Base-by-base conservation (phyloP, 2,113 vertebrate species). In the Sinosuthora webbiana region DNA sequence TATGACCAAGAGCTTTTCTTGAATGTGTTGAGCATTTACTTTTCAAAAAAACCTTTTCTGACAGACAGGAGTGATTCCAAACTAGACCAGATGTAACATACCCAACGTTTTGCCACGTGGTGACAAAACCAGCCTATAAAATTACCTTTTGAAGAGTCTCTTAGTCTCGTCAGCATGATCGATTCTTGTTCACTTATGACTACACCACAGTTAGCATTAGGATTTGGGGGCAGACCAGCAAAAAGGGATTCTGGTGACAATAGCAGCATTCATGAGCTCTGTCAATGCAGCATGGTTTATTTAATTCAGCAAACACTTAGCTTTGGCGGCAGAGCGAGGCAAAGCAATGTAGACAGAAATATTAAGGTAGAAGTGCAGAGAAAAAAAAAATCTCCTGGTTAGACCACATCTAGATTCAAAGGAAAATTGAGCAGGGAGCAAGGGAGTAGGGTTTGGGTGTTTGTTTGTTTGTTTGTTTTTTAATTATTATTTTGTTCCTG, bases 241-340 rank as follows among this genome's bases (percentile, higher is more conserved):
- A 80, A 80, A 87, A 76, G 78, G 78, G 49, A 85, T 91, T 91
- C 84, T 91, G 70, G 42, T 87, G 94, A 95, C 95, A 95, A 95
- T 91, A 95, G 84, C 82, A 65, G 94, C 89, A 95, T 94, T 95
- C 95, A 97, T 21, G 0, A 91, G 91, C 59, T 93, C 95, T 77
- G 82, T 93, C 91, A 91, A 15, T 17, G 30, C 63, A 15, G 78
- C 81, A 96, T 87, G 91, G 87, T 93, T 96, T 97, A 93, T 96
- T 97, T 94, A 94, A 95, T 95, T 96, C 89, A 91, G 74, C 94
- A 97, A 96, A 94, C 94, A 94, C 93, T 95, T 95, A 82, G 74
- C 82, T 87, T 87, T 95, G 94, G 75, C 20, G 0, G 59, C 84
- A 85, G 81, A 79, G 70, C 89, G 88, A 85, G 53, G 87, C 87